Conservation (phyloP, 2,888 invertebrate species). For the Timema podura region DNA sequence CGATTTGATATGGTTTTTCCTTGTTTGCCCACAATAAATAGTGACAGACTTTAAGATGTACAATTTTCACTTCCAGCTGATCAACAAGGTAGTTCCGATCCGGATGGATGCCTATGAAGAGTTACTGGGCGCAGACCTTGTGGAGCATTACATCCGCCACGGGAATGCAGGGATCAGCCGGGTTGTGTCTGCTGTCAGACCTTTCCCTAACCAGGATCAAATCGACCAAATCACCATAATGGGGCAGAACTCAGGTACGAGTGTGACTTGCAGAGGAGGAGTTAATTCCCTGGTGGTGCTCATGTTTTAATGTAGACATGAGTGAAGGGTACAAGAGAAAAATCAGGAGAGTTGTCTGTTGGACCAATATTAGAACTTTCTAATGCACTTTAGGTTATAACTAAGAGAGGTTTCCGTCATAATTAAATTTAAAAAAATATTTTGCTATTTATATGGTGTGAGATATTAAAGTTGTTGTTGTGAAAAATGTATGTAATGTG, state of each 20-base stretch:
- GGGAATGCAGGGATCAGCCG: conserved; percentile 40
- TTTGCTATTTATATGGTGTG: no score
- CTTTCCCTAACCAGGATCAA: conserved; percentile 48
- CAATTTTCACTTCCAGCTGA: conserved; percentile 42
- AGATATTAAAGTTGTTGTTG: no score
- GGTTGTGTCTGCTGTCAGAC: conserved; percentile 40
- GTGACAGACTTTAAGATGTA: no score
- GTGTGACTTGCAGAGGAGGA: conserved; percentile 46
- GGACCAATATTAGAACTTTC: no score
- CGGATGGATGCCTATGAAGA: conserved; percentile 84
- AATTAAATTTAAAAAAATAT: no score
- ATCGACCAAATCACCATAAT: conserved; percentile 50
- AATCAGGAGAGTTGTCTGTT: no score
- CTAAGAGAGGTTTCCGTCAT: no score
- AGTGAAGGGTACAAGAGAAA: no score
- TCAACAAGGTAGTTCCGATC: conserved; percentile 74
- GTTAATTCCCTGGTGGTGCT: conserved; percentile 19
- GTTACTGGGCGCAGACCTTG: conserved; percentile 81
- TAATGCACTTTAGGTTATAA: no score
- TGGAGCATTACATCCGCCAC: conserved; percentile 80
- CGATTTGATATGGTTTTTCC: not conserved
- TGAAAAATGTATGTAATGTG: no score
- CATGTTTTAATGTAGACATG: no score
- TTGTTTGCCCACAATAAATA: not conserved
- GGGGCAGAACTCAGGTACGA: conserved; percentile 68